These are phyloP conservation scores for Alloscopus bannaensis DNA, from an alignment of 2,888 invertebrate genomes.

Conservation along the genomic window DNA sequence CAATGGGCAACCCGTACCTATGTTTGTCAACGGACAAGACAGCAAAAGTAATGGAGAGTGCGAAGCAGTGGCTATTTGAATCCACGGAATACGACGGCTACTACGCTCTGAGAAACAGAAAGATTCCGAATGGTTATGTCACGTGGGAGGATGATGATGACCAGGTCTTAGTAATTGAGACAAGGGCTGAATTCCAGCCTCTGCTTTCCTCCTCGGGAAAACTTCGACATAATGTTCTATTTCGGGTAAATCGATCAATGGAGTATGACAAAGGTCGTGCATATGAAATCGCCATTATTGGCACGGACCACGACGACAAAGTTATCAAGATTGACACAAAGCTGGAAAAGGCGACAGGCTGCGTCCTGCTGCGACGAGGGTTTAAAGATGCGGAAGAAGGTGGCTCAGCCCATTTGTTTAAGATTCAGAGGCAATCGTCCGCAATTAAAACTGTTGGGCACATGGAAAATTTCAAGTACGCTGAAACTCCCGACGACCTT, in stretches of 20 bases:
- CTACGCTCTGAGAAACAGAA: slow-evolving; percentile 32
- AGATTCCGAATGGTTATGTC: slow-evolving; percentile 5
- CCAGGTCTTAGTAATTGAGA: slow-evolving; percentile 20
- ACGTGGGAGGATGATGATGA: slow-evolving; percentile 42
- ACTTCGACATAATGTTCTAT: slow-evolving; percentile 23
- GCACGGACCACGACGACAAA: slow-evolving; percentile 12
- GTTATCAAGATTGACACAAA: background rate
- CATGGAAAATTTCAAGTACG: slow-evolving; percentile 18
- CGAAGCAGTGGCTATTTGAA: slow-evolving; percentile 40
- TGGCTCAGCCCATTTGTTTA: background rate
- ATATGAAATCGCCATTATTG: slow-evolving; percentile 15
- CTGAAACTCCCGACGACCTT: slow-evolving; percentile 2
- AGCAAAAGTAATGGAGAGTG: background rate
- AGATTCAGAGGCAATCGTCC: background rate
- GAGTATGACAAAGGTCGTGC: background rate
- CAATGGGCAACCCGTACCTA: slow-evolving; percentile 35
- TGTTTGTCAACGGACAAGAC: background rate
- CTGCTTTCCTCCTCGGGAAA: slow-evolving; percentile 1
- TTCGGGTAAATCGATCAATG: background rate
- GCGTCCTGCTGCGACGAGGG: slow-evolving; percentile 12
- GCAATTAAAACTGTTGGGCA: background rate
- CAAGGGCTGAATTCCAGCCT: slow-evolving; percentile 16
- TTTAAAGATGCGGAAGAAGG: background rate
- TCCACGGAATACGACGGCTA: slow-evolving; percentile 6
- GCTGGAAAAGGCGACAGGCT: slow-evolving; percentile 10